A percentile compares a stretch with the other conserved stretches of the same genome.
Conservation (phyloP, 2,113 vertebrate genomes). For the Patagioenas fasciata region DNA sequence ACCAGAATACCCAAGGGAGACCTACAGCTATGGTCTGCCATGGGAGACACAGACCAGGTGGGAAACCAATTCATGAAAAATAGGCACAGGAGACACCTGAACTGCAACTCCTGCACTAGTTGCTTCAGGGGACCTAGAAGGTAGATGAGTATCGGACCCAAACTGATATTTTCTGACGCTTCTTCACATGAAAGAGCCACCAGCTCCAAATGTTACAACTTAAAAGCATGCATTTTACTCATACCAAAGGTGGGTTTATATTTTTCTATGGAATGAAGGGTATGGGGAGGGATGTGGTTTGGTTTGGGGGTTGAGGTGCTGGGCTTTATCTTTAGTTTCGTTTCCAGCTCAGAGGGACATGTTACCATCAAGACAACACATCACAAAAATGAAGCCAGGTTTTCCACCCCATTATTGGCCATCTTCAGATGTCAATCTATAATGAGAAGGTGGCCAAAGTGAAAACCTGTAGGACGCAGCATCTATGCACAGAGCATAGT, state of each 20-base stretch:
- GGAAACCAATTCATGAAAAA: conserved; percentile 54
- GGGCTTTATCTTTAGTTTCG: not conserved
- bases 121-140: not conserved
- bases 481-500: not conserved
- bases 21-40: conserved; percentile 28
- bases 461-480: not conserved
- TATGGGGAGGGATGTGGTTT: not conserved
- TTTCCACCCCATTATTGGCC: not conserved
- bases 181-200: not conserved
- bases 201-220: not conserved
- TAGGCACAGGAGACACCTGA: conserved; percentile 35
- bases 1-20: conserved; percentile 23
- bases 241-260: not conserved
- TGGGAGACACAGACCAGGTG: conserved; percentile 24
- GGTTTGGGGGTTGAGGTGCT: not conserved
- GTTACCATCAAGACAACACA: not conserved
- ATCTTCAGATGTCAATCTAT: not conserved
- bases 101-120: not conserved
- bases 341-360: not conserved
- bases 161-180: not conserved
- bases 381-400: not conserved
- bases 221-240: not conserved
- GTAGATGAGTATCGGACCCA: not conserved
- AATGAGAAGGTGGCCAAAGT: not conserved
- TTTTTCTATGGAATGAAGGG: not conserved